Percentiles rank a stretch among this genome's conserved stretches.
Conservation (phyloP, 2,797 vertebrate species). For the Coilia nasus region DNA sequence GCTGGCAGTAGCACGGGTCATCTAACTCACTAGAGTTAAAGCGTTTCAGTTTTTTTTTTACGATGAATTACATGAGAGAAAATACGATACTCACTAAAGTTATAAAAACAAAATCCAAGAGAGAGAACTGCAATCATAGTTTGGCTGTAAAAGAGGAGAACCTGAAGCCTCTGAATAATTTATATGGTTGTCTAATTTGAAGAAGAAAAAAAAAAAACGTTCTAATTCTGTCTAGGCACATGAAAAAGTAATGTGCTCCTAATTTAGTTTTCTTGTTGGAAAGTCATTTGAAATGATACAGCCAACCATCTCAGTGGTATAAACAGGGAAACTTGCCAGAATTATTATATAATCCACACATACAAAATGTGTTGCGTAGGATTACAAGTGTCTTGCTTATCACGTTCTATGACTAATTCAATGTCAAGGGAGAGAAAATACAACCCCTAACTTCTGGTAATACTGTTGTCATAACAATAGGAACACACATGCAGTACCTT, state of each 20-base stretch:
- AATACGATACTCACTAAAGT: not conserved
- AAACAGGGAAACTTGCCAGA: not conserved
- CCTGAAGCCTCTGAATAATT: not conserved
- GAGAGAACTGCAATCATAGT: not conserved
- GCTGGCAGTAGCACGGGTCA: not conserved
- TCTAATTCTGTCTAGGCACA: not conserved
- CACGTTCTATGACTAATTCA: not conserved
- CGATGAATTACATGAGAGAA: not conserved
- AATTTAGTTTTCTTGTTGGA: not conserved
- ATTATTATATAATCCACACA: not conserved
- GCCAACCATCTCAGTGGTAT: not conserved
- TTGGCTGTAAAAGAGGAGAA: not conserved
- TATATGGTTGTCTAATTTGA: not conserved
- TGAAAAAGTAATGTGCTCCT: conserved; percentile 5
- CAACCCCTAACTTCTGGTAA: not conserved
- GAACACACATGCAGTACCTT: not conserved
- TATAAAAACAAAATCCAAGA: not conserved
- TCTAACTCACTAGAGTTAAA: not conserved
- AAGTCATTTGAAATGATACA: conserved; percentile 6
- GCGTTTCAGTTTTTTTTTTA: not conserved
- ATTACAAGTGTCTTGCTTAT: not conserved
- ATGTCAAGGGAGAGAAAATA: not conserved
- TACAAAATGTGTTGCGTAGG: not conserved
- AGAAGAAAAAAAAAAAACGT: not conserved
- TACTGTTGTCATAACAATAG: not conserved